These are phyloP conservation scores for Chionodraco myersi DNA, from an alignment of 2,113 vertebrate genomes.

Conservation along the genomic window DNA sequence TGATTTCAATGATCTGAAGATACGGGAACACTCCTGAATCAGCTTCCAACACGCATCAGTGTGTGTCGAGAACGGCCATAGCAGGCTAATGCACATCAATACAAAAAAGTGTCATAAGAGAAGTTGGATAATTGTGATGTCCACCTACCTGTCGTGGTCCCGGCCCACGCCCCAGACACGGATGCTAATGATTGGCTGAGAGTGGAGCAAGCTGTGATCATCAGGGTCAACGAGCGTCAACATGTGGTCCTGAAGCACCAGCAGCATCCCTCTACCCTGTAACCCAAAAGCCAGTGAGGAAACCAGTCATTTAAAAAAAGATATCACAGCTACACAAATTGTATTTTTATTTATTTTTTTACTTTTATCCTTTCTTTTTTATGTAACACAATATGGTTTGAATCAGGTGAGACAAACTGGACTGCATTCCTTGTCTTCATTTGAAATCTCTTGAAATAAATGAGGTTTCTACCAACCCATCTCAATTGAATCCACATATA, in stretches of 20 bases:
- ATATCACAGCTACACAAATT: neutral
- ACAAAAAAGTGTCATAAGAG: neutral
- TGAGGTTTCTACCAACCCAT: neutral
- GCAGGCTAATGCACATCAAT: no score
- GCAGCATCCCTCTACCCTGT: constrained; percentile 96
- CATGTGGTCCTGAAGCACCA: constrained; percentile 93
- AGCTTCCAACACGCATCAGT: constrained; percentile 17
- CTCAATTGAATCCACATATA: neutral
- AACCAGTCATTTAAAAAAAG: neutral
- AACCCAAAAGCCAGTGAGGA: constrained; percentile 3
- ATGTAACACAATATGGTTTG: neutral
- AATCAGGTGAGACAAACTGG: neutral
- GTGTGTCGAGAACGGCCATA: no score
- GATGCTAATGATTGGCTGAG: constrained; percentile 97
- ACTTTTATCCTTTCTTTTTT: neutral
- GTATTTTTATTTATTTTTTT: neutral
- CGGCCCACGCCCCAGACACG: constrained; percentile 96
- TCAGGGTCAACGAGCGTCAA: constrained; percentile 94
- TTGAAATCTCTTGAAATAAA: neutral
- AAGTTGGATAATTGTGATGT: neutral
- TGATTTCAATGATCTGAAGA: constrained; percentile 25
- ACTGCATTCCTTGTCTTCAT: neutral
- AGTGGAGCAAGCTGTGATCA: constrained; percentile 92
- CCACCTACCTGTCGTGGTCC: constrained; percentile 93
- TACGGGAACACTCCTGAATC: constrained; percentile 51